Evolutionary conservation across 2,113 vertebrate genomes (phyloP), one percentile per base, ranked within the genome.

Genomic region (Candoia aspera): DNA sequence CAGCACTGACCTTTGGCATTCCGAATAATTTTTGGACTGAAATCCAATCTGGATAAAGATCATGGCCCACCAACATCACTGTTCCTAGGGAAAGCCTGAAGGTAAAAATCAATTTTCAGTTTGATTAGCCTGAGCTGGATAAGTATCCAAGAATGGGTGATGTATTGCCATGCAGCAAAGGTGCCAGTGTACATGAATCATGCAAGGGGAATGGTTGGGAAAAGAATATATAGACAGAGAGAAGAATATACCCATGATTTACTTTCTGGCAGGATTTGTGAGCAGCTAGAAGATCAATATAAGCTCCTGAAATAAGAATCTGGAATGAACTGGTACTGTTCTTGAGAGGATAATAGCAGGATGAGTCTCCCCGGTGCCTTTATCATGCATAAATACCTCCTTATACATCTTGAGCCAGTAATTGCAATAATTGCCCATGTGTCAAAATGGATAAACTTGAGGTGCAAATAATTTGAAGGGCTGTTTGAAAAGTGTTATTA

Each of bases 401-500:
- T 68, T 68, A 68, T 19, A 73, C 62, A 73, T 53, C 46, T 17
- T n/a, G 64, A 62, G 17, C 49, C 12, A 11, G 15, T 73, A 79
- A 90, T 54, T 17, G 49, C 62, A 79, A 90, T 73, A 73, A 73
- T 89, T 89, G 11, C 33, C 68, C 68, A 73, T 73, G 68, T 79
- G 68, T 79, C 68, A 37, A 2, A 37, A 79, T 79, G 68, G n/a
- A 79, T 79, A 37, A 79, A 79, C 15, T 3, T 15, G 68, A 79
- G 68, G 68, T 79, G 15, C 68, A 19, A 79, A 37, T 79, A 79
- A 37, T 37, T 37, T 79, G 68, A 79, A 79, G 68, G 37, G n/a
- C 68, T 79, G n/a, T 37, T 37, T 33, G 8, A 79, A 79, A 73
- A 37, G 33, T 1, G 2, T 79, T 37, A 37, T 79, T 37, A 8